Conservation (phyloP, 2,113 vertebrate genomes). For the Engraulis encrasicolus region DNA sequence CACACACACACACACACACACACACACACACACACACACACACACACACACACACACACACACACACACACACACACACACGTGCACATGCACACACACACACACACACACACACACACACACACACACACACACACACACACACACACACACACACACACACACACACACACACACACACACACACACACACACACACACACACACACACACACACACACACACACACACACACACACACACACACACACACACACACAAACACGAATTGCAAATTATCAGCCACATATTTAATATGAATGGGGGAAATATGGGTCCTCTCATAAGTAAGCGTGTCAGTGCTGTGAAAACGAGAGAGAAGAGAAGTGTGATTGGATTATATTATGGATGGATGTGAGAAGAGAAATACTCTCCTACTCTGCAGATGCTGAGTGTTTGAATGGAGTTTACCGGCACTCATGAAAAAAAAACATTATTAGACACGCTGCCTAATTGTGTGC, state of each 20-base stretch:
- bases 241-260: not conserved
- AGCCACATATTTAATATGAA: not conserved
- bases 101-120: not conserved
- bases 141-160: not conserved
- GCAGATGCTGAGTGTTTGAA: not conserved
- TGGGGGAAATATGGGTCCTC: not conserved
- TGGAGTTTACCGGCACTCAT: not conserved
- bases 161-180: no score
- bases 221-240: no score
- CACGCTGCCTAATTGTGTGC: constrained; percentile 15
- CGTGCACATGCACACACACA: not conserved
- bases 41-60: no score
- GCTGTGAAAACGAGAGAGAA: not conserved
- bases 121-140: constrained; percentile 3
- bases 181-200: no score
- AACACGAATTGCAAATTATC: not conserved
- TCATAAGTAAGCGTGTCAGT: not conserved
- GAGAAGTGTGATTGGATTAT: not conserved
- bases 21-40: no score
- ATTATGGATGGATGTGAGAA: not conserved
- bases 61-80: no score
- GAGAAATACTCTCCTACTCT: no score
- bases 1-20: no score
- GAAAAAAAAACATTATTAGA: constrained; percentile 11
- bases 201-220: no score